These are phyloP conservation scores for Steromphala cineraria DNA, from an alignment of 2,888 invertebrate species.

Conservation along the genomic window DNA sequence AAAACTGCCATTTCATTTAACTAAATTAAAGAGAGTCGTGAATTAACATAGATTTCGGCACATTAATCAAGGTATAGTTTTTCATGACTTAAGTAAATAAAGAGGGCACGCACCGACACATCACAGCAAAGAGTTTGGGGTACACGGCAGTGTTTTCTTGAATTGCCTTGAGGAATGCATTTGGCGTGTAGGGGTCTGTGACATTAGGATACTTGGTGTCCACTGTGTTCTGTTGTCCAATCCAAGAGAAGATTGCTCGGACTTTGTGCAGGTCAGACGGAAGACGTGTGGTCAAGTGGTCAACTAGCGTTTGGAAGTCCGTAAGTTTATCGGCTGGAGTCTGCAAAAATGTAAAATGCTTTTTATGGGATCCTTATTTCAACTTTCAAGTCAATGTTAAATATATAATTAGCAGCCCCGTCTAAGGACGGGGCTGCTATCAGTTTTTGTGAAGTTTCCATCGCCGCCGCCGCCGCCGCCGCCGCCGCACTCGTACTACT, in stretches of 20 bases:
- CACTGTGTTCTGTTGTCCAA: slow-evolving; percentile 46
- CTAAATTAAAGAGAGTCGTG: too few species aligned
- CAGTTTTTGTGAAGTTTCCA: too few species aligned
- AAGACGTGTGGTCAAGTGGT: slow-evolving; percentile 34
- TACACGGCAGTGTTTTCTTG: slow-evolving; percentile 40
- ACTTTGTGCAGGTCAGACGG: slow-evolving; percentile 40
- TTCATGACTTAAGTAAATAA: too few species aligned
- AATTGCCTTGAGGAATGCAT: slow-evolving; percentile 45
- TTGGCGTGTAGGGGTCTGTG: slow-evolving; percentile 35
- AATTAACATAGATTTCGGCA: too few species aligned
- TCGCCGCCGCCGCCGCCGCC: too few species aligned
- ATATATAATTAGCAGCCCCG: too few species aligned
- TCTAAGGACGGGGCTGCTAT: too few species aligned
- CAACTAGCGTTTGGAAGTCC: slow-evolving; percentile 30
- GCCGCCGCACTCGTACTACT: too few species aligned
- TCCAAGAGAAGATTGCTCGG: slow-evolving; percentile 46
- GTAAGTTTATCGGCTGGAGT: not conserved
- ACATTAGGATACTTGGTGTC: slow-evolving; percentile 28
- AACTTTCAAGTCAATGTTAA: too few species aligned
- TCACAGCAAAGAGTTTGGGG: slow-evolving; percentile 41
- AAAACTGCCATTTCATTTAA: too few species aligned
- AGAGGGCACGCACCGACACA: slow-evolving; percentile 42
- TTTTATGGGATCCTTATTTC: too few species aligned
- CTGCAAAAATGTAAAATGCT: not conserved
- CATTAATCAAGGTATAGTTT: too few species aligned